Evolutionary conservation across 2,113 vertebrate genomes (phyloP).

Genomic region (Turdus rufiventris): DNA sequence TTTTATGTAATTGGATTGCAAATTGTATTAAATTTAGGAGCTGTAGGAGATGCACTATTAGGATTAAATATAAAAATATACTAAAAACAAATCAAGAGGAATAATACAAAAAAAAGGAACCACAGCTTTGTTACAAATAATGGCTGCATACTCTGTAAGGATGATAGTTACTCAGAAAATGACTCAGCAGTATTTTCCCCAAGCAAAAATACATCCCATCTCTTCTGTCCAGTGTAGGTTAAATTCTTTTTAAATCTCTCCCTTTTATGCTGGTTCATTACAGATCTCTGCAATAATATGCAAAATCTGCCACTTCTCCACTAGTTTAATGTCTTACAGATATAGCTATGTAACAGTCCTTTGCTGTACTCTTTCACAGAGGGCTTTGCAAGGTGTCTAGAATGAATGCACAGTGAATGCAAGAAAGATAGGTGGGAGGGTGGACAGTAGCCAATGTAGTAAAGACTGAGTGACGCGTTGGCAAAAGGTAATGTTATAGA

Average conservation of each 20-base stretch:
- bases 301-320: neutral
- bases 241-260: neutral
- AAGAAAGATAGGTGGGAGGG: neutral
- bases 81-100: neutral
- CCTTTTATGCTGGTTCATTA: neutral
- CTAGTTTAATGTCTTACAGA: neutral
- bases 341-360: neutral
- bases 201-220: neutral
- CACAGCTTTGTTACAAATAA: neutral
- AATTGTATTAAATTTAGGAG: neutral
- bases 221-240: neutral
- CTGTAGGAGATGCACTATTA: neutral
- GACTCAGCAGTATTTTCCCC: neutral
- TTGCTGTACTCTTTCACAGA: neutral
- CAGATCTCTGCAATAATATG: neutral
- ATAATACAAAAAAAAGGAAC: neutral
- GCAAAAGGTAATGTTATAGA: neutral
- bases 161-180: neutral
- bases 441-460: neutral
- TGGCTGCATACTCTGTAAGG: neutral
- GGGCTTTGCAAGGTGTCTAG: neutral
- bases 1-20: neutral
- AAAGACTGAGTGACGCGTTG: neutral
- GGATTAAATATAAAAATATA: neutral
- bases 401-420: neutral